Base-by-base conservation (phyloP, 2,888 invertebrate genomes). In the Clepsis dumicolana region DNA sequence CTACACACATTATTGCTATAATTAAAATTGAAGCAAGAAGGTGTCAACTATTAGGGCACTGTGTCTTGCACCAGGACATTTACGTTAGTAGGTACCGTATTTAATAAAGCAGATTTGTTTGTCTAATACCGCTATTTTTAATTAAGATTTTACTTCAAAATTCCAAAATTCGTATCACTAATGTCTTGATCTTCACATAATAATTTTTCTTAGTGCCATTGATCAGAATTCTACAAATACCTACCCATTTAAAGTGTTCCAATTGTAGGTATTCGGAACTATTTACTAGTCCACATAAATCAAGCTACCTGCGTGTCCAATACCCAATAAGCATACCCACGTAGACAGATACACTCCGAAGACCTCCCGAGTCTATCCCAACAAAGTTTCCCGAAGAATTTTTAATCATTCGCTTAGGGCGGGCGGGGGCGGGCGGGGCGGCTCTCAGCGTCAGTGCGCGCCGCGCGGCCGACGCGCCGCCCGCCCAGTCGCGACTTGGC, bases 391-490 rank as follows among this genome's bases (percentile, higher is more conserved):
- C 77, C 57, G 80, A 88, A 91, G 92, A 91, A 91, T 91, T 87
- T 89, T 88, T 87, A 90, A 90, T 89, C 83, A 90, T 89, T 82
- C 82, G 81, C 62, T 62, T 35, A 50, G 70, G 50, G 78, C 82
- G 81, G 79, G 73, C 70, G 73, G 77, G 79, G 74, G 75, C 80
- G 77, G 83, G 81, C 78, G 82, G 80, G 81, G 81, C 83, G 83
- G 83, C 89, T 90, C 89, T 89, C 86, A 81, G 87, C 88, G 89
- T 86, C 91, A 90, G 91, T 93, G 93, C 90, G 94, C 93, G 93
- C 94, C 94, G 94, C 94, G 94, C 94, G 94, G 93, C 92, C 94
- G 88, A 80, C 84, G 89, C 89, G 90, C 89, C 88, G 89, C 89
- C 89, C 89, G 89, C 89, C 87, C 86, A 81, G 81, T 83, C 82